Evolutionary conservation across 2,888 invertebrate species (phyloP).

Genomic region (Drosophila neutralis): DNA sequence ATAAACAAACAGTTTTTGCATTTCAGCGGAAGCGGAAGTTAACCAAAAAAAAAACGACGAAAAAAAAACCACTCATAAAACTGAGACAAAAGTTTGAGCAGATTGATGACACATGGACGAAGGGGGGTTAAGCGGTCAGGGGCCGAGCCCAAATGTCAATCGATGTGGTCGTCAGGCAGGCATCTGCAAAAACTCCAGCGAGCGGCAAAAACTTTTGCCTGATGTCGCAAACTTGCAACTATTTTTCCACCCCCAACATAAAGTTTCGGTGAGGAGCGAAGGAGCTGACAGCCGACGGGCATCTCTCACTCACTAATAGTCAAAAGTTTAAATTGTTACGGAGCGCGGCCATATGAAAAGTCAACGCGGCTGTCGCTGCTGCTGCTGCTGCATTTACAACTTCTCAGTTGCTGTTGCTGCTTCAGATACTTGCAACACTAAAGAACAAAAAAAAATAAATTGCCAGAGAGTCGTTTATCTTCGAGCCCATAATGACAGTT

Average conservation of each 20-base stretch:
- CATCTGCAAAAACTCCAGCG: conserved; percentile 32
- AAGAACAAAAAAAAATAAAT: conserved; percentile 39
- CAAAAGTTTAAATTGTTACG: conserved; percentile 80
- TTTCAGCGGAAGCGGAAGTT: conserved; percentile 23
- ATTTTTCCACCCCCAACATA: conserved; percentile 45
- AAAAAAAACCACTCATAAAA: conserved; percentile 56
- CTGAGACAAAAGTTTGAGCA: conserved; percentile 66
- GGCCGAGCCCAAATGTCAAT: conserved; percentile 45
- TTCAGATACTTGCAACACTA: conserved; percentile 38
- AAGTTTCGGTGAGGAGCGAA: conserved; percentile 1
- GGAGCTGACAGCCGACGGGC: conserved; percentile 32
- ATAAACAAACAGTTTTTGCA: conserved; percentile 73
- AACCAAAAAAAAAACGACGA: conserved; percentile 16
- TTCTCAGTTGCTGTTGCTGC: conserved; percentile 20
- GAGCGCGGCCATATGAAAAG: conserved; percentile 78
- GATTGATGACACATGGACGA: conserved; percentile 66
- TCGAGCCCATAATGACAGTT: conserved; percentile 78
- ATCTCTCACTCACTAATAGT: conserved; percentile 70
- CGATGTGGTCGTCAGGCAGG: conserved; percentile 41
- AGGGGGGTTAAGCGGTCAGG: conserved; percentile 23
- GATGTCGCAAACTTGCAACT: conserved; percentile 73
- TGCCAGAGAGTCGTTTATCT: conserved; percentile 77
- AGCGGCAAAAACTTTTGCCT: conserved; percentile 61
- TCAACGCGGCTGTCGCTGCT: conserved; percentile 52
- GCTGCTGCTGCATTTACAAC: conserved; percentile 12